Conservation (phyloP, 2,113 vertebrate genomes). For the Heterocephalus glaber region DNA sequence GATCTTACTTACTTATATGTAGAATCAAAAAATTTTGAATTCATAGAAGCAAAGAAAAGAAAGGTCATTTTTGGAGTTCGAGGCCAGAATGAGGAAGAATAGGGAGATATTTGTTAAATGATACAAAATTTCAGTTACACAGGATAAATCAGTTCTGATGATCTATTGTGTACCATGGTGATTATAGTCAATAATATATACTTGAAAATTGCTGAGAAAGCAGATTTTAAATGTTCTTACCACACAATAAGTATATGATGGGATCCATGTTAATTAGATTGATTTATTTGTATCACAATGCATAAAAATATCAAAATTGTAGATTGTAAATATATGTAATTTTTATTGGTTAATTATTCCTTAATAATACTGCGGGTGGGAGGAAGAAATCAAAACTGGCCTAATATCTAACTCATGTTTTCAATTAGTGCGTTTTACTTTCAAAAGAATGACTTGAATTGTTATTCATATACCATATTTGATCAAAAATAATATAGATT, state of each 20-base stretch:
- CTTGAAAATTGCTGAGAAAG: background rate
- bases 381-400: background rate
- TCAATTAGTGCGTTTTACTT: background rate
- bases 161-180: background rate
- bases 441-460: background rate
- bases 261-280: background rate
- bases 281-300: background rate
- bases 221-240: background rate
- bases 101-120: background rate
- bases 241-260: background rate
- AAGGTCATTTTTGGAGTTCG: background rate
- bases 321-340: background rate
- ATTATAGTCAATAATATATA: background rate
- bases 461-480: background rate
- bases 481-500: background rate
- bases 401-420: background rate
- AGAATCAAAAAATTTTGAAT: background rate
- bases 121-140: background rate
- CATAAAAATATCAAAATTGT: background rate
- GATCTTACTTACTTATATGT: background rate
- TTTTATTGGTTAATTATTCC: background rate
- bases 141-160: background rate
- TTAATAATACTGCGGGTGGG: background rate
- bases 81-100: background rate
- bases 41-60: background rate